Evolutionary conservation across 2,113 vertebrate species (phyloP), one percentile per base, ranked within the genome.

Genomic region (Desmodus rotundus): DNA sequence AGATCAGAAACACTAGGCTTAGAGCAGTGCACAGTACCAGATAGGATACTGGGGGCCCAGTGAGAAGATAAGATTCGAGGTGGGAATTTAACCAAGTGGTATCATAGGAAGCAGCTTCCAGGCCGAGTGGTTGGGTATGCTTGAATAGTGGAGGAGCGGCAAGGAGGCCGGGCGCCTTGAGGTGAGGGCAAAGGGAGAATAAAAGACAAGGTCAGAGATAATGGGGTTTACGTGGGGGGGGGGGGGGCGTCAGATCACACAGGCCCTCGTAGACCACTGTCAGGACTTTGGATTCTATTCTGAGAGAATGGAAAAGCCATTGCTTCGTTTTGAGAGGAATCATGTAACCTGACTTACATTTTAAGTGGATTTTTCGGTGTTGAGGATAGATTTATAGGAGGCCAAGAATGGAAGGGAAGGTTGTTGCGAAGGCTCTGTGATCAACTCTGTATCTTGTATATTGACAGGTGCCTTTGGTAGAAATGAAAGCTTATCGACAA

Each of bases 401-500:
- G 50, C 17, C 28, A 11, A 33, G 17, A 28, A 31, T 14, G 43
- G 52, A 19, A 47, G 31, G 56, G 33, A 33, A 13, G 24, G 88
- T 56, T 33, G 22, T 22, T 19, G 54, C 47, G 33, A 33, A 36
- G 11, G 45, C 70, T 52, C 78, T 67, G 0, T 73, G n/a, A 28
- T 38, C 31, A 70, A 16, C 52, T 63, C 22, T 41, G 0, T 36
- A 4, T 31, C 45, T 56, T 72, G 56, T 20, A 33, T 24, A 28
- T 43, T 56, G 47, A 45, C 95, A 99, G 99, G 97, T 98, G 50
- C 97, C 98, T n/a, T 54, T 97, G 3, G 97, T 98, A 56, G 99
- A 99, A 95, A 67, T 98, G 10, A 98, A 96, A 54, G 98, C 98
- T 58, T 99, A 99, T 61, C 98, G 99, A 54, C 99, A 99, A 98